Evolutionary conservation across 2,888 invertebrate genomes (phyloP), one percentile per base, ranked within the genome.

Genomic region (Pristionchus maxplancki): DNA sequence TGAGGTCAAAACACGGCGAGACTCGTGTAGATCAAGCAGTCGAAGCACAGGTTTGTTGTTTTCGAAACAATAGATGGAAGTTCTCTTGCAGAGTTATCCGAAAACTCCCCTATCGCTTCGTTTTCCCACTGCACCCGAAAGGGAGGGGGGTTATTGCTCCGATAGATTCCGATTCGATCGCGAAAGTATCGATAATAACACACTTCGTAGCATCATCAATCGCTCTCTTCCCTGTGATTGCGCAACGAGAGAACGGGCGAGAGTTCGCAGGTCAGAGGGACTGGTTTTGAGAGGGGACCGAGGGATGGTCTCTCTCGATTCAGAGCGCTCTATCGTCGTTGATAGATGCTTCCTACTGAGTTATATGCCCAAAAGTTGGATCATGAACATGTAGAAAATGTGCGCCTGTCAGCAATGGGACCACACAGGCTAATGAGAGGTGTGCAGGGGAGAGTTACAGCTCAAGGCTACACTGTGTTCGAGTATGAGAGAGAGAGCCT

Each of bases 191-290:
- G 71, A 34, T 71, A 71, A 71, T 71, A 71, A 71, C 71, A 71
- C 37, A 37, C 31, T 31, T 31, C n/a, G 71, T 71, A 34, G 71
- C n/a, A 71, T 31, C 71, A 67, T 67, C 64, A 31, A 67, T 67
- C 64, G 15, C 74, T 11, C 40, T 24, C 24, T 40, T 74, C 24
- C 40, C 4, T 40, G 44, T n/a, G 44, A 78, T 78, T 78, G 78
- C 78, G 78, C 78, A 78, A 48, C 48, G 78, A 48, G 24, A 11
- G 78, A 58, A 58, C 5, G 58, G 24, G 8, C 78, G 78, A 78
- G 78, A 78, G 78, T 78, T 78, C 78, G 78, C 44, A 78, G 48
- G 78, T 78, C 78, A 78, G 28, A 37, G 44, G 44, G 78, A 78
- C 78, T 78, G 78, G 78, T 78, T 74, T 78, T 78, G 78, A 78